Conservation (phyloP, 2,113 vertebrate species). For the Ovibos moschatus region DNA sequence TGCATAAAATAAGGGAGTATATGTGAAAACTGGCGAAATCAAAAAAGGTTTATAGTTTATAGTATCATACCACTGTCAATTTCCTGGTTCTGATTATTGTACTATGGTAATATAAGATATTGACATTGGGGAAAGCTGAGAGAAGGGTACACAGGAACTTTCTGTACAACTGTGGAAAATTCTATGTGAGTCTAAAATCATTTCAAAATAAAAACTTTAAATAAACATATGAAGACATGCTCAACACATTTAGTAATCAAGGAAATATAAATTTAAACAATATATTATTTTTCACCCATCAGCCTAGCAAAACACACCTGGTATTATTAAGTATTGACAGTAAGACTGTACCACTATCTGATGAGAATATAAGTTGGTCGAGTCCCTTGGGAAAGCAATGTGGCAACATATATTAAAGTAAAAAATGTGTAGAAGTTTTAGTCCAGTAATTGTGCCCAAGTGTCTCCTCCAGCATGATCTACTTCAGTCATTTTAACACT, state of each 20-base stretch:
- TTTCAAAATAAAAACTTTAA: not conserved
- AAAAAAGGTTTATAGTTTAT: no score
- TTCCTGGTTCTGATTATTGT: no score
- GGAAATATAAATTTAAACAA: not conserved
- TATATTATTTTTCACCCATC: not conserved
- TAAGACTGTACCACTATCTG: not conserved
- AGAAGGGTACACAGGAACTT: no score
- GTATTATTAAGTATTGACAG: not conserved
- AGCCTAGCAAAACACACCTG: not conserved
- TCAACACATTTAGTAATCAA: not conserved
- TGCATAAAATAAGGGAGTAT: no score
- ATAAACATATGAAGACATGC: not conserved
- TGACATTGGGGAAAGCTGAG: no score
- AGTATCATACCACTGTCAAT: no score
- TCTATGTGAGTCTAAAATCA: no score
- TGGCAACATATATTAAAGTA: not conserved
- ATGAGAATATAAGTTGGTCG: not conserved
- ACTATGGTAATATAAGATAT: no score
- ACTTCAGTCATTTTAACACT: not conserved
- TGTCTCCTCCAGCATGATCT: not conserved
- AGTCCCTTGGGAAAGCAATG: not conserved
- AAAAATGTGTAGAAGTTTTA: not conserved
- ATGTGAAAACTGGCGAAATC: no score
- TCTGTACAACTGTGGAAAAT: no score
- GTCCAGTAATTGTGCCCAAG: not conserved